These are phyloP conservation scores for Octomys mimax DNA, from an alignment of 2,797 vertebrate genomes.

Conservation along the genomic window DNA sequence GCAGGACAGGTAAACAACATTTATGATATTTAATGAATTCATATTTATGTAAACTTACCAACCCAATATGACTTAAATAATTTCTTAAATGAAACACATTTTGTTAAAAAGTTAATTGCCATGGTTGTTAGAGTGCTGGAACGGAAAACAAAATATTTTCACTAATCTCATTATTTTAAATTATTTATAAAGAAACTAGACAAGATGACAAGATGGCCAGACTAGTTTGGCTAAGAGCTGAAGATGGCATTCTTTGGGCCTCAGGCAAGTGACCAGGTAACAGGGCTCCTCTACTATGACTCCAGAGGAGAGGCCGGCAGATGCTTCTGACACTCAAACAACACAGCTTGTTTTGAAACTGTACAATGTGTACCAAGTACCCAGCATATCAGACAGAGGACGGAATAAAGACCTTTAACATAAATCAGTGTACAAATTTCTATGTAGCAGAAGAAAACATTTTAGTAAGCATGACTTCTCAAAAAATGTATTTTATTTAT, in stretches of 20 bases:
- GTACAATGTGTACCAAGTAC: background rate
- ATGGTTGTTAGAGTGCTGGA: background rate
- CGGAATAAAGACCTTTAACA: background rate
- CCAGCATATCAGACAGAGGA: background rate
- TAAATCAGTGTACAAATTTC: slow-evolving; percentile 24
- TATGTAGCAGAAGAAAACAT: background rate
- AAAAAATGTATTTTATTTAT: background rate
- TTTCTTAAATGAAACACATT: slow-evolving; percentile 4
- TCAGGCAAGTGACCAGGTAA: background rate
- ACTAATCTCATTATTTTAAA: background rate
- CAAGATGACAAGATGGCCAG: background rate
- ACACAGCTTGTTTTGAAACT: background rate
- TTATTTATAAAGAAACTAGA: slow-evolving; percentile 30
- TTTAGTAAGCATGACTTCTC: slow-evolving; percentile 34
- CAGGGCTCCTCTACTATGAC: background rate
- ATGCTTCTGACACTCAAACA: background rate
- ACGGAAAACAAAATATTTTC: background rate
- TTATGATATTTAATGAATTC: background rate
- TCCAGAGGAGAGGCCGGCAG: background rate
- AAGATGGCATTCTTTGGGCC: background rate
- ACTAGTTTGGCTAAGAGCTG: background rate
- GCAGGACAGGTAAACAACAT: slow-evolving; percentile 63
- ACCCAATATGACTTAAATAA: slow-evolving; percentile 9
- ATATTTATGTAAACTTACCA: background rate
- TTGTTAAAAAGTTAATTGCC: slow-evolving; percentile 38